A percentile compares a stretch with the other conserved stretches of the same genome.
phyloP scores from a whole-genome alignment of 2,888 invertebrate species.

The Chouioia cunea region DNA sequence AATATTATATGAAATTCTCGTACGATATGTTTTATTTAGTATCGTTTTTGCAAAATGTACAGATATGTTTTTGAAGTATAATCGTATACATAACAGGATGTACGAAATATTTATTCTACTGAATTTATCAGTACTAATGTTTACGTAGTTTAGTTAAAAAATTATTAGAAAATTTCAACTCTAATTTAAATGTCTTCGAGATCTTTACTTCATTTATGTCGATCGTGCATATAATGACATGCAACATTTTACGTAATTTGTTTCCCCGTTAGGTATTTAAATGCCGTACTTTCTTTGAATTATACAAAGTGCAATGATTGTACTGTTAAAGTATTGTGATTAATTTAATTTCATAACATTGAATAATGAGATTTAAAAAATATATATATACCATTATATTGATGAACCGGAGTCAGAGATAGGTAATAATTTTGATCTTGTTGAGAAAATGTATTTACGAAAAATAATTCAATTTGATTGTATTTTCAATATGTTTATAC shows the following conservation, averaged over 20 bases:
- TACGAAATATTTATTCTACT: too few relatives aligned
- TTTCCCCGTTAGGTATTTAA: constrained; percentile 19
- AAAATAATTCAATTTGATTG: neutral
- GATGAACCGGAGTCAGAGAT: neutral
- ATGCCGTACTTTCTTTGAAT: constrained; percentile 3
- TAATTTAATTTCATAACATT: constrained; percentile 5
- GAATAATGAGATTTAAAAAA: neutral
- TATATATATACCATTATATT: too few relatives aligned
- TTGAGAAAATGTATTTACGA: constrained; percentile 1
- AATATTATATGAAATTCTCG: constrained; percentile 20
- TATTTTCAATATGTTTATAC: constrained; percentile 23
- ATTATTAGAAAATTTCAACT: neutral
- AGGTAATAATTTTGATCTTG: neutral
- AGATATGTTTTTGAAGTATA: too few relatives aligned
- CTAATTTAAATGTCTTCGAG: neutral
- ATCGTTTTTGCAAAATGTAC: constrained; percentile 15
- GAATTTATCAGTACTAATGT: too few relatives aligned
- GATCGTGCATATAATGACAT: constrained; percentile 31
- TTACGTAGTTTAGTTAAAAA: too few relatives aligned
- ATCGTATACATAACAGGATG: too few relatives aligned
- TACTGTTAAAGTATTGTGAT: neutral
- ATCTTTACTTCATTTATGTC: constrained; percentile 2
- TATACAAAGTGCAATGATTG: neutral
- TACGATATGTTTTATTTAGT: constrained; percentile 15
- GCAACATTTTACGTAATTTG: constrained; percentile 46